Base-by-base conservation (phyloP, 2,888 invertebrate species). In the Cryptocheilus praepositus region DNA sequence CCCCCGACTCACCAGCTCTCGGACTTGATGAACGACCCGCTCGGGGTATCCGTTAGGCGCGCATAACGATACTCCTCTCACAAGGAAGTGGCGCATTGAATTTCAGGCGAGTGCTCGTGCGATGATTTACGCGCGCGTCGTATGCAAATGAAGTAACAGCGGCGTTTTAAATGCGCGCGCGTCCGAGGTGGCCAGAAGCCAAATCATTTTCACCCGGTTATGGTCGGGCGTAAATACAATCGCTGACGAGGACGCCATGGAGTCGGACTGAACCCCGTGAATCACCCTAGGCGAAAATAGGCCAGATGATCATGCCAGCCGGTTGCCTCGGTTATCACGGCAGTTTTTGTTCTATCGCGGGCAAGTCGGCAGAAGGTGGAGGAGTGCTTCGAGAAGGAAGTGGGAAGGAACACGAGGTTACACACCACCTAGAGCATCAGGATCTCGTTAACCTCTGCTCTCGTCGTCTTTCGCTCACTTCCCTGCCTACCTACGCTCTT, bases 381-480 rank as follows among this genome's bases (percentile, higher is more conserved):
- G 25, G 13, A 36, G 36, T 36, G 36, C 11, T 16, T 2, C 15
- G 16, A 7, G n/a, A 2, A 25, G 25, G 25, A 19, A 13, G 8
- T 22, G 36, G 16, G 16, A 8, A 56, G 11, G 19, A 16, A 21
- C 21, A 18, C 7, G 5, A 18, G 11, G 36, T 36, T 36, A 63
- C 56, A 56, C 36, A 21, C 59, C 53, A 46, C 44, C 56, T 52
- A 49, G 60, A 68, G 64, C 60, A 74, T 74, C 67, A 65, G 63
- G 70, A 69, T 75, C 75, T 74, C 75, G 73, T 77, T 77, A 77
- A 75, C 75, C 77, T 77, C 59, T 71, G 75, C 67, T 51, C 71
- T 52, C 59, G 51, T 73, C 66, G 64, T 61, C 59, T 54, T 55
- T 21, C 22, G 8, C 25, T 15, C 8, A 7, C 5, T 58, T 22